Evolutionary conservation across 2,888 invertebrate genomes (phyloP), one percentile per base, ranked within the genome.

Genomic region (Eupithecia subfuscata): DNA sequence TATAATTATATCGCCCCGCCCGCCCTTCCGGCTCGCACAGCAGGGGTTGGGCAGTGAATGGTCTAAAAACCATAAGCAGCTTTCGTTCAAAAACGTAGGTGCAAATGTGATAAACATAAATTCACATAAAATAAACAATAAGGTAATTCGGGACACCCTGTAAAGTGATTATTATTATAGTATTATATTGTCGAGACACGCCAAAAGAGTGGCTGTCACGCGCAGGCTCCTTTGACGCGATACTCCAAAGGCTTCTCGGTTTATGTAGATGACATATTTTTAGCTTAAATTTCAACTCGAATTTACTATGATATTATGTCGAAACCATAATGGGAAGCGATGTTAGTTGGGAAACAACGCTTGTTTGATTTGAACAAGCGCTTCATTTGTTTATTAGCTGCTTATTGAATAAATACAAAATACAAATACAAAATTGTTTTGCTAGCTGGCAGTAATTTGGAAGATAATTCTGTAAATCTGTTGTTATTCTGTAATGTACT

Each of bases 151-250:
- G 52, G 60, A 25, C 60, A 60, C 60, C 25, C 60, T 25, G 22
- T 67, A 18, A 1, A 37, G 68, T 40, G 43, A n/a, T n/a, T n/a
- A n/a, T n/a, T n/a, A n/a, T n/a, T n/a, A 43, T 68, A 68, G n/a
- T n/a, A n/a, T n/a, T n/a, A n/a, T n/a, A 68, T 68, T 40, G 68
- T 40, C 85, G 84, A 83, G 86, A 84, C 83, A 77, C 78, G 73
- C 79, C 80, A 81, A 80, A 82, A 80, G 83, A 69, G 74, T 79
- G 79, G 82, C 79, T 86, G 86, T 84, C 85, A 81, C 75, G 69
- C 69, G 75, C 87, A 85, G 82, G 75, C 79, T 75, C 78, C 82
- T 79, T 78, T 76, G 76, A 73, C 77, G 73, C 73, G 79, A 77
- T 79, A 79, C 74, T 73, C 75, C 79, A 73, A 71, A 75, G 76